Base-by-base conservation (phyloP, 1,140 invertebrate genomes). In the Penaeus chinensis region DNA sequence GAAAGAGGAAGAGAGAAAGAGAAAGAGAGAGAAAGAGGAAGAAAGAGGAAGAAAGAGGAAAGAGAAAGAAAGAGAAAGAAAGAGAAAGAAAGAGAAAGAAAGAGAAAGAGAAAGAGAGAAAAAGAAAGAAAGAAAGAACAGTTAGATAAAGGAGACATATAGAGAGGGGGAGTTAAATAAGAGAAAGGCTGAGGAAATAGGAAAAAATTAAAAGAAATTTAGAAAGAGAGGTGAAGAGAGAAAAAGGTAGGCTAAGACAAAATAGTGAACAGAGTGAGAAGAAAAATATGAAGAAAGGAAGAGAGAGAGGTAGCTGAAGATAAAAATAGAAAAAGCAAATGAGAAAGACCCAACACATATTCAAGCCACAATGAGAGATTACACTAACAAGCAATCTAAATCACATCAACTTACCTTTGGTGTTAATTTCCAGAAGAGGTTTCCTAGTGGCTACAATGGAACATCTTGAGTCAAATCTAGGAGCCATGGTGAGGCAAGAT, bases 401-500 rank as follows among this genome's bases (percentile, higher is more conserved):
- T 32, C 2, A 62, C 20, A 37, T 24, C 4, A 71, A 89, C 86
- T 85, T 74, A 89, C 88, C 87, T 81, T 89, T 94, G 47, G 92
- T 91, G 76, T 91, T 92, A 84, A 91, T 85, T 87, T 95, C 95
- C 19, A 96, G 92, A 85, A 94, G 94, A 19, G 91, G 90, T 47
- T 89, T 89, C n/a, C 90, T 84, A 20, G 84, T 85, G 0, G 90
- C 91, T 47, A 91, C 82, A 62, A 86, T 79, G 37, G 84, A 85
- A 47, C 89, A 80, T 62, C 91, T 91, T n/a, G 90, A 90, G 82
- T 96, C 96, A 61, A 96, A 95, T 85, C 97, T 94, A 5, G 98
- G 98, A 10, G 97, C 96, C 93, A 97, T 98, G 10, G 97, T 97
- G 81, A 99, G 93, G 92, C 97, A 98, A 82, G 97, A 98, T 1